These are phyloP conservation scores for Alces alces DNA, from an alignment of 2,113 vertebrate species.

Conservation along the genomic window DNA sequence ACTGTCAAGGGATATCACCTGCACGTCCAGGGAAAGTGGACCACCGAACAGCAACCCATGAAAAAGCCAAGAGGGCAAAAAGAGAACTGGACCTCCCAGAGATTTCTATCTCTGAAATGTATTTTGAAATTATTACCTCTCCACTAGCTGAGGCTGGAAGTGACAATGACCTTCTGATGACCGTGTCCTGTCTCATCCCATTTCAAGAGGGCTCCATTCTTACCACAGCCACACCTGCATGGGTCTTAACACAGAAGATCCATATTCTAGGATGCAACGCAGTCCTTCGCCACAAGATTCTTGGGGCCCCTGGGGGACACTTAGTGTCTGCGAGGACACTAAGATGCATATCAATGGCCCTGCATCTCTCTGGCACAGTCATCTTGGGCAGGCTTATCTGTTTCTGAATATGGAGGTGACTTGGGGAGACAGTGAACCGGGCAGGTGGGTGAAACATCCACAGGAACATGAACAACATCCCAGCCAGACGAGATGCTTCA, in stretches of 20 bases:
- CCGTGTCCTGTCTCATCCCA: rapidly evolving
- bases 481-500: neutral
- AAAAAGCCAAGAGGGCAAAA: neutral
- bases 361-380: neutral
- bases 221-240: rapidly evolving
- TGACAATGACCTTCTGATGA: neutral
- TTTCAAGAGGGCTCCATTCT: neutral
- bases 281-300: neutral
- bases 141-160: neutral
- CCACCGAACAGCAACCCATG: neutral
- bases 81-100: neutral
- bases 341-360: rapidly evolving
- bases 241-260: too few species aligned
- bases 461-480: neutral
- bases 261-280: neutral
- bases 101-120: neutral
- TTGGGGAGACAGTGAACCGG: neutral
- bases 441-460: neutral
- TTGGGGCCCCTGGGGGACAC: neutral
- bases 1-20: rapidly evolving
- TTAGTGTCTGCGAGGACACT: neutral
- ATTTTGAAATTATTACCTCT: neutral
- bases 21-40: neutral
- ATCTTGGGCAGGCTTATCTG: neutral
- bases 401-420: neutral